These are phyloP conservation scores for Sprattus sprattus DNA, from an alignment of 2,113 vertebrate species.

Conservation along the genomic window DNA sequence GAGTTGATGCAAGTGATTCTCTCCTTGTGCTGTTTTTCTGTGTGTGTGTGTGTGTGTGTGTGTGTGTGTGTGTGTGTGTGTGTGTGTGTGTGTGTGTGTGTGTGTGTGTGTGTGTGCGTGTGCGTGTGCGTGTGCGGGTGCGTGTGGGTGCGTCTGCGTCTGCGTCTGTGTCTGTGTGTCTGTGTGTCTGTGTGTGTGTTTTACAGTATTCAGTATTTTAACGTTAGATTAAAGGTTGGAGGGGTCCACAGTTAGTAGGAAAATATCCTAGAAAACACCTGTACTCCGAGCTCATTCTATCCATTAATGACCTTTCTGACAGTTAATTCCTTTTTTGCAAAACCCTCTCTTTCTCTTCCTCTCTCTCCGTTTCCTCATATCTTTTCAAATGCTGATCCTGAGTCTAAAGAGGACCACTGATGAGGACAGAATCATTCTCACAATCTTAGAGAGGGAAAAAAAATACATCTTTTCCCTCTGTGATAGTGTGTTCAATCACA, in stretches of 20 bases:
- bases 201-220: not conserved
- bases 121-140: not conserved
- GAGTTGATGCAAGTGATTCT: not conserved
- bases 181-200: not conserved
- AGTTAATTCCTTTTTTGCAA: not conserved
- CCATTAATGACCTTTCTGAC: not conserved
- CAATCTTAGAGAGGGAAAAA: not conserved
- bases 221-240: not conserved
- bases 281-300: not conserved
- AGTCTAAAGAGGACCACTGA: not conserved
- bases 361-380: not conserved
- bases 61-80: not conserved
- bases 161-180: not conserved
- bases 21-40: not conserved
- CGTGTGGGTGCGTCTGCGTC: not conserved
- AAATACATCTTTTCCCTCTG: conserved; percentile 14
- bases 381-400: not conserved
- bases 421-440: conserved; percentile 6
- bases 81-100: not conserved
- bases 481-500: conserved; percentile 7
- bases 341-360: not conserved
- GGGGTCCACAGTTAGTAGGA: not conserved
- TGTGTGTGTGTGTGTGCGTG: not conserved
- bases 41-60: not conserved
- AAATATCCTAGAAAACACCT: not conserved